These are phyloP conservation scores for Formica aserva DNA, from an alignment of 2,888 invertebrate species.

Conservation along the genomic window DNA sequence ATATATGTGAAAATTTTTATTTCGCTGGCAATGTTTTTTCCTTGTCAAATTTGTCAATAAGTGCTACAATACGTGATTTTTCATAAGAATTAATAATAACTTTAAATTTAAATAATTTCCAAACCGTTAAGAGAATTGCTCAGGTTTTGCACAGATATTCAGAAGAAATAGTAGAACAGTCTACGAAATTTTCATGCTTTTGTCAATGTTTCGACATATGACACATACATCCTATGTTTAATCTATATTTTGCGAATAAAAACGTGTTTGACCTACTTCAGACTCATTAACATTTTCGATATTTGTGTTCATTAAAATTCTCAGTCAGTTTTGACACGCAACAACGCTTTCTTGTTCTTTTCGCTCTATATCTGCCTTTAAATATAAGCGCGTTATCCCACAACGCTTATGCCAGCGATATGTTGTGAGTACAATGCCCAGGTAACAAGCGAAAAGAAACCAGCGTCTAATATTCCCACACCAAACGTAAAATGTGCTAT, in stretches of 20 bases:
- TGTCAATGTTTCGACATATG: no score
- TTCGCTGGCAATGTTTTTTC: no score
- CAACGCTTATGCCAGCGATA: background rate
- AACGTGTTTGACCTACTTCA: background rate
- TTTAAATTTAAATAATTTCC: no score
- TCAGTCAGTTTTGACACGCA: constrained; percentile 23
- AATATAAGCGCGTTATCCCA: constrained; percentile 30
- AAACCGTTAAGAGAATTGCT: no score
- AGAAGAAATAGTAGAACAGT: no score
- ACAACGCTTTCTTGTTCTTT: constrained; percentile 22
- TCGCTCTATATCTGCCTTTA: constrained; percentile 48
- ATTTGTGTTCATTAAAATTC: constrained; percentile 23
- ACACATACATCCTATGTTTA: no score
- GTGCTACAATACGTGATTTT: no score
- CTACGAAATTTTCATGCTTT: no score
- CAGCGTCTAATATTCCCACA: constrained; percentile 31
- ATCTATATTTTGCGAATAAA: background rate
- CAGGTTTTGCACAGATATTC: no score
- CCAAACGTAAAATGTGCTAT: constrained; percentile 32
- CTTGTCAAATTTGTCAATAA: no score
- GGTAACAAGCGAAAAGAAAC: constrained; percentile 42
- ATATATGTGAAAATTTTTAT: no score
- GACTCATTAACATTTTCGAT: constrained; percentile 34
- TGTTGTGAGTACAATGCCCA: constrained; percentile 41
- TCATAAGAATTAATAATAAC: no score